Base-by-base conservation (phyloP, 2,888 invertebrate species). In the Alcis repandata region DNA sequence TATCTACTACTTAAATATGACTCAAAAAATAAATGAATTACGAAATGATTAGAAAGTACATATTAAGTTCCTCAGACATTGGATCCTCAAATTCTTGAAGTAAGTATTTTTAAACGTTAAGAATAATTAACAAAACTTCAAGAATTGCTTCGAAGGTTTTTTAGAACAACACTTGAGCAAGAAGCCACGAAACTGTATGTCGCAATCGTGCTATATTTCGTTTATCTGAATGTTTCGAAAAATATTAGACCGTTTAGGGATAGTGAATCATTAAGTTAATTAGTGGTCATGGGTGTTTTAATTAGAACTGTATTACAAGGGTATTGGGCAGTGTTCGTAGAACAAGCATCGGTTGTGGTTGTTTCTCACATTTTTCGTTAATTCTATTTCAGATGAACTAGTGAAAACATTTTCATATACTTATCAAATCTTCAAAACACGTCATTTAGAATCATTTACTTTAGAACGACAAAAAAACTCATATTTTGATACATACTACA, bases 281-380 rank as follows among this genome's bases (percentile, higher is more conserved):
- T 45, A 45, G 45, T 45, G 56, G 56, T 56, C 56, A 56, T 56
- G 56, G 56, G 33, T 56, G 20, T 45, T 45, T 56, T 56, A 45
- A 43, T 56, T 56, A 56, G 56, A 33, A 6, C 4, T 41, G 43
- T 52, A 27, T 11, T 36, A 27, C n/a, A 27, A 20, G 8, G 41
- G 56, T 43, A 19, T 56, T 45, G 45, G 56, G 32, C 45, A 56
- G 56, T 56, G 45, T 32, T 36, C 19, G 8, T 19, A n/a, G n/a
- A 17, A 20, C 32, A n/a, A 32, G 36, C 33, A 36, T 33, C 10
- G 56, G 45, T 46, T 32, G 15, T 20, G 45, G 56, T 56, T 56
- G 56, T 56, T 33, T 33, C 2, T 43, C 32, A 20, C 40, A 27
- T 20, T 38, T 8, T 38, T 38, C 22, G 22, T 22, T 40, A 22